Base-by-base conservation (phyloP, 2,888 invertebrate species). In the Eupithecia vulgata region DNA sequence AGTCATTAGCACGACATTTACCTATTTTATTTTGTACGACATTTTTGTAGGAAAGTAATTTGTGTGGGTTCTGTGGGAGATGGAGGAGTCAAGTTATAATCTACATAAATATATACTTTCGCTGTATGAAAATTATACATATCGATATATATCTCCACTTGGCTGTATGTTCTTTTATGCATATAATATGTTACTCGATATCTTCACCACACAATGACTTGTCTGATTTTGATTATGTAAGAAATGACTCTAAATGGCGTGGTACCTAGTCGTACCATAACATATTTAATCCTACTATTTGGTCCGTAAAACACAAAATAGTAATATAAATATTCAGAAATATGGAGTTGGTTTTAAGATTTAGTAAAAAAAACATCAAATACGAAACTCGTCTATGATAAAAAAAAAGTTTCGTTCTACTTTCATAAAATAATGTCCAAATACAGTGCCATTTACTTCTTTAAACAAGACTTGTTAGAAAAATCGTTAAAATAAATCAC, bases 1-100 rank as follows among this genome's bases (percentile, higher is more conserved):
- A 78, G 77, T 78, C 69, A 78, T 79, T 79, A 78, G 70, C 21
- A 42, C 40, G 37, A 42, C 65, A 40, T 65, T 65, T 65, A n/a
- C 37, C 64, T 64, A 34, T 15, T 75, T 74, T 77, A 72, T 74
- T 72, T 30, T 45, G 57, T 65, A 64, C 65, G 35, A 65, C 12
- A 12, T 40, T 65, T 37, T 12, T 21, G 37, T 21, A 42, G 21
- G 5, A 17, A 5, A 64, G 62, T 35, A 64, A 64, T 35, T 64
- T 37, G 62, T n/a, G 35, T 57, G 25, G 25, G 57, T 25, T 57
- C 12, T 21, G 52, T 57, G 13, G 57, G 57, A 21, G 21, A 52
- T 52, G 10, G 12, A 52, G 45, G 21, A 13, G 57, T 25, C 12
- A n/a, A n/a, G n/a, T n/a, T n/a, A n/a, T n/a, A n/a, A n/a, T n/a